Conservation (phyloP, 2,888 invertebrate genomes). For the Geotrupes spiniger region DNA sequence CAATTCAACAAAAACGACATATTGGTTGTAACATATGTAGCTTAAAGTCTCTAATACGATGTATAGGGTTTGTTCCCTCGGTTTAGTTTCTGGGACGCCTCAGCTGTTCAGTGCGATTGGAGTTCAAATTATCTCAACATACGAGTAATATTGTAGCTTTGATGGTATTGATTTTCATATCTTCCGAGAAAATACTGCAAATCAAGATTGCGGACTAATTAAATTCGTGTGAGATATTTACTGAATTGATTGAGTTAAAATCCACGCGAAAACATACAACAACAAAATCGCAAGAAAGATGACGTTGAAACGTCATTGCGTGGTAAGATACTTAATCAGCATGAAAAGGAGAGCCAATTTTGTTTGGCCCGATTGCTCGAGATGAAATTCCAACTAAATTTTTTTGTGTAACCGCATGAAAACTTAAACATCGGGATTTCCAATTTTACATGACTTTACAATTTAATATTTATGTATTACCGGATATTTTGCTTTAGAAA, state of each 20-base stretch:
- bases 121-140: constrained; percentile 26
- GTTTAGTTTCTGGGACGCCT: constrained; percentile 20
- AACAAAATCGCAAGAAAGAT: too few relatives aligned
- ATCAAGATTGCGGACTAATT: neutral
- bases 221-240: neutral
- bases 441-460: constrained; percentile 11
- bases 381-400: too few relatives aligned
- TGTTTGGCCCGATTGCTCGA: too few relatives aligned
- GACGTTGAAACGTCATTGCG: too few relatives aligned
- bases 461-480: constrained; percentile 17
- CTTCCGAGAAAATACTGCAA: neutral
- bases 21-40: constrained; percentile 21
- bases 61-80: constrained; percentile 11
- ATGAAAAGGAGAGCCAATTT: too few relatives aligned
- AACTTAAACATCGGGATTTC: constrained; percentile 8
- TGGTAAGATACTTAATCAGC: too few relatives aligned
- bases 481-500: constrained; percentile 5
- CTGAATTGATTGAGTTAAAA: too few relatives aligned
- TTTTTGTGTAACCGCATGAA: constrained; percentile 7
- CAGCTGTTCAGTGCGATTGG: constrained; percentile 22
- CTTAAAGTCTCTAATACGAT: constrained; percentile 17
- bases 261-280: too few relatives aligned
- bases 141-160: constrained; percentile 21
- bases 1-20: constrained; percentile 11
- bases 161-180: constrained; percentile 22